Evolutionary conservation across 2,888 invertebrate genomes (phyloP).

Genomic region (Polydrusus pterygomalis): DNA sequence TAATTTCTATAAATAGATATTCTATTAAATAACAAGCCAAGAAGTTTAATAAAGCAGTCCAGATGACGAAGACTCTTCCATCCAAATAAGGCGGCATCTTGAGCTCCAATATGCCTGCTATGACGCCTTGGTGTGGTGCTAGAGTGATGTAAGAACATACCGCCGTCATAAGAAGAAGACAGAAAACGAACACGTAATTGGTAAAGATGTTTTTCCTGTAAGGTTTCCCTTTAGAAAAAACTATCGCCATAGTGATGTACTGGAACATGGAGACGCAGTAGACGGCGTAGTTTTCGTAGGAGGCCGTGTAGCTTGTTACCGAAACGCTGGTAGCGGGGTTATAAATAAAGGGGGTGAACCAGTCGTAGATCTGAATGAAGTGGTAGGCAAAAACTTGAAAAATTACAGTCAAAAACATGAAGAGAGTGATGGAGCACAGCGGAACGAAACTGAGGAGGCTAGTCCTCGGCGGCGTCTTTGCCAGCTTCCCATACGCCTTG

Average conservation of each 20-base stretch:
- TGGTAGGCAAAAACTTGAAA: constrained; percentile 74
- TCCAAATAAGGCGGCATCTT: constrained; percentile 77
- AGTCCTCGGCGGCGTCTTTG: constrained; percentile 75
- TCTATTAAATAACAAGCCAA: constrained; percentile 76
- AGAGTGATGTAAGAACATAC: constrained; percentile 74
- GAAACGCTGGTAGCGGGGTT: constrained; percentile 63
- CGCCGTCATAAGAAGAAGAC: constrained; percentile 72
- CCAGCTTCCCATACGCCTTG: constrained; percentile 72
- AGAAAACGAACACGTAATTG: constrained; percentile 74
- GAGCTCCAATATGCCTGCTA: constrained; percentile 77
- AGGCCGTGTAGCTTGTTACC: constrained; percentile 64
- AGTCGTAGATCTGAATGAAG: constrained; percentile 73
- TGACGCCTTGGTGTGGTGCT: constrained; percentile 72
- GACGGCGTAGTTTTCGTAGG: constrained; percentile 79
- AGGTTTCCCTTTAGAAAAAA: constrained; percentile 80
- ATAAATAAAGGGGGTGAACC: constrained; percentile 75
- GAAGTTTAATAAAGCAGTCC: constrained; percentile 75
- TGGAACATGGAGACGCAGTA: constrained; percentile 79
- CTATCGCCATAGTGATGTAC: constrained; percentile 78
- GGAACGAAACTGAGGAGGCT: constrained; percentile 74
- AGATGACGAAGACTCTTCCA: constrained; percentile 70
- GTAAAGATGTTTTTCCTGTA: constrained; percentile 78
- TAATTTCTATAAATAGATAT: constrained; percentile 75
- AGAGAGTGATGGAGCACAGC: constrained; percentile 74
- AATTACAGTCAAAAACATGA: constrained; percentile 72